Evolutionary conservation across 2,888 invertebrate genomes (phyloP).

Genomic region (Adela reaumurella): DNA sequence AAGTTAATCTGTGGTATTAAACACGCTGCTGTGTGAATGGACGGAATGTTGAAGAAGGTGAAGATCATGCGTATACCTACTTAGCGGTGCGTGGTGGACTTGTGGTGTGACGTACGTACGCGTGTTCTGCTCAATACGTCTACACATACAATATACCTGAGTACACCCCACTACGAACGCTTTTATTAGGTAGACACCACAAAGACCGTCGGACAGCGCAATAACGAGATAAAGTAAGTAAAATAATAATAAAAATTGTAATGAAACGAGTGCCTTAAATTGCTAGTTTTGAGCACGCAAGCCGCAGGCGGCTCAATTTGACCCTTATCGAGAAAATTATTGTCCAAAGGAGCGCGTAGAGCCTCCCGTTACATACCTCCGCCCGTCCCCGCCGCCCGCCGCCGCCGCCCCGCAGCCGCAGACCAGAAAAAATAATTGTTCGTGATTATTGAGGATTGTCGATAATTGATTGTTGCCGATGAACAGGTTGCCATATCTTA

Average conservation of each 20-base stretch:
- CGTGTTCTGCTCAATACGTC: too few relatives aligned
- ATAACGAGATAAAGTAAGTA: constrained; percentile 30
- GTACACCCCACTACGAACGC: too few relatives aligned
- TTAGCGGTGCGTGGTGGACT: too few relatives aligned
- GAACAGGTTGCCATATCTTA: constrained; percentile 21
- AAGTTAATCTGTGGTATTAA: too few relatives aligned
- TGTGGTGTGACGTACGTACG: too few relatives aligned
- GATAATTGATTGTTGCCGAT: constrained; percentile 36
- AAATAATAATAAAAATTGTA: constrained; percentile 36
- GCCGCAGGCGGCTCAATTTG: constrained; percentile 43
- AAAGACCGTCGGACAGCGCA: constrained; percentile 12
- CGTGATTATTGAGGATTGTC: constrained; percentile 39
- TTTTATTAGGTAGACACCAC: too few relatives aligned
- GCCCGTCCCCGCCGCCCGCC: constrained; percentile 6
- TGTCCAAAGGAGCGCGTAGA: constrained; percentile 25
- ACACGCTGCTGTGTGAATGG: too few relatives aligned
- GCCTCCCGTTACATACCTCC: not conserved
- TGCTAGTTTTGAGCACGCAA: constrained; percentile 40
- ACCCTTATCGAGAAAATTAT: constrained; percentile 49
- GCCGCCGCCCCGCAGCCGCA: constrained; percentile 31
- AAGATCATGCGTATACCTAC: too few relatives aligned
- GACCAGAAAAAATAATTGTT: constrained; percentile 43
- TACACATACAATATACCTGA: too few relatives aligned
- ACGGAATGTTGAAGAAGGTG: too few relatives aligned
- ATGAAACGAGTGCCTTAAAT: constrained; percentile 36